Conservation (phyloP, 1,140 invertebrate genomes). For the Anagrus nilaparvatae region DNA sequence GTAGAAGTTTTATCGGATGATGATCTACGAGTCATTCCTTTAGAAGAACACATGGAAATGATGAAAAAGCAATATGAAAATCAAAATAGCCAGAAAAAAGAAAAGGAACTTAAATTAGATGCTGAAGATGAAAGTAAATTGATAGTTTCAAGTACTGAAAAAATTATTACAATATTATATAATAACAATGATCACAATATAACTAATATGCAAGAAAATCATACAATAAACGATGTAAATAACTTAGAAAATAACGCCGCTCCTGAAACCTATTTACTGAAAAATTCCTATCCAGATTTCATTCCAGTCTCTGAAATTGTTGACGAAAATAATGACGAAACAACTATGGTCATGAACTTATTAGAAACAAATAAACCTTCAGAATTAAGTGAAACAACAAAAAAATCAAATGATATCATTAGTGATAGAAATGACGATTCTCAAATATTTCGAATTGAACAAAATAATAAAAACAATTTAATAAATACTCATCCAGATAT, state of each 20-base stretch:
- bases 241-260: constrained; percentile 5
- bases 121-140: constrained; percentile 7
- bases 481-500: no score
- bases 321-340: constrained; percentile 19
- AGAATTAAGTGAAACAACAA: no score
- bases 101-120: constrained; percentile 23
- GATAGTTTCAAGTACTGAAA: constrained; percentile 11
- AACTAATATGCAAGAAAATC: constrained; percentile 4
- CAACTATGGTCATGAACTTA: no score
- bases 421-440: no score
- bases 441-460: no score
- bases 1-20: constrained; percentile 25
- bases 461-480: no score
- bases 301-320: constrained; percentile 37
- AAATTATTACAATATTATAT: constrained; percentile 14
- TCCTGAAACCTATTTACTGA: constrained; percentile 15
- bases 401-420: no score
- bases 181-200: constrained; percentile 10
- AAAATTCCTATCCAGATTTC: constrained; percentile 27
- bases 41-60: constrained; percentile 21
- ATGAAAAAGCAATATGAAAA: constrained; percentile 24
- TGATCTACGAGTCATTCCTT: constrained; percentile 30
- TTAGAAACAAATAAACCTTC: no score
- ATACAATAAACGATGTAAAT: neutral
- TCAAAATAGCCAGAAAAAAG: constrained; percentile 24